Evolutionary conservation across 2,113 vertebrate species (phyloP).

Genomic region (Dissostichus mawsoni): DNA sequence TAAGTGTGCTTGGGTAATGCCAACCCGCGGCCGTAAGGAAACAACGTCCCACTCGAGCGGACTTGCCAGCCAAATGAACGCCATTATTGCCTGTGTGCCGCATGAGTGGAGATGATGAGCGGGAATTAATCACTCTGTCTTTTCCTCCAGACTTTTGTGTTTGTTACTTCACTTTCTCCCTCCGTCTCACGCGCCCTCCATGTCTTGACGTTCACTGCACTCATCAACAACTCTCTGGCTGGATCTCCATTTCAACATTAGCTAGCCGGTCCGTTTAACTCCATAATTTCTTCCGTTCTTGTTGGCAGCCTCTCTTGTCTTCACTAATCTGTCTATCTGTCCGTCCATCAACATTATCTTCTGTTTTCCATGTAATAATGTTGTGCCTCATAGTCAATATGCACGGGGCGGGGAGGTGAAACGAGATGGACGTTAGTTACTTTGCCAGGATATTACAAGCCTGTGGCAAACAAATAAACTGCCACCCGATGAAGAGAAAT

Average conservation of each 20-base stretch:
- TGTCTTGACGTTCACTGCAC: conserved; percentile 9
- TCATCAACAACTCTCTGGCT: background rate
- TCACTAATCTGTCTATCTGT: conserved; percentile 29
- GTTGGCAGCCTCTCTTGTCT: background rate
- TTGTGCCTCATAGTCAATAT: conserved; percentile 15
- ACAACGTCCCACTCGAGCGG: conserved; percentile 76
- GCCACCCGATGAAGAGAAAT: conserved; percentile 46
- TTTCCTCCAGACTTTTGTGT: conserved; percentile 45
- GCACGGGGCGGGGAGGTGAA: conserved; percentile 16
- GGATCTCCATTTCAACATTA: conserved; percentile 2
- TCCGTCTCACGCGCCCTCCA: background rate
- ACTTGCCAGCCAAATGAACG: conserved; percentile 80
- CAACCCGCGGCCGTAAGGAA: conserved; percentile 79
- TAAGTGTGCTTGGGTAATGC: conserved; percentile 79
- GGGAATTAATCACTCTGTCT: conserved; percentile 79
- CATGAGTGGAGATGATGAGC: conserved; percentile 77
- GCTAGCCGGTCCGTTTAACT: background rate
- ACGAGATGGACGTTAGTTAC: conserved; percentile 40
- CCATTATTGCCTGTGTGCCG: conserved; percentile 81
- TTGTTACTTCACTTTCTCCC: conserved; percentile 25
- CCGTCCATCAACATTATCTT: conserved; percentile 25
- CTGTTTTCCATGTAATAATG: conserved; percentile 31
- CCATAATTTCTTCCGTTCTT: conserved; percentile 2
- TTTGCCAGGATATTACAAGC: conserved; percentile 47
- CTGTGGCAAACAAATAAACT: conserved; percentile 38